These are phyloP conservation scores for Rousettus leschenaultii DNA, from an alignment of 2,113 vertebrate species.

Conservation along the genomic window DNA sequence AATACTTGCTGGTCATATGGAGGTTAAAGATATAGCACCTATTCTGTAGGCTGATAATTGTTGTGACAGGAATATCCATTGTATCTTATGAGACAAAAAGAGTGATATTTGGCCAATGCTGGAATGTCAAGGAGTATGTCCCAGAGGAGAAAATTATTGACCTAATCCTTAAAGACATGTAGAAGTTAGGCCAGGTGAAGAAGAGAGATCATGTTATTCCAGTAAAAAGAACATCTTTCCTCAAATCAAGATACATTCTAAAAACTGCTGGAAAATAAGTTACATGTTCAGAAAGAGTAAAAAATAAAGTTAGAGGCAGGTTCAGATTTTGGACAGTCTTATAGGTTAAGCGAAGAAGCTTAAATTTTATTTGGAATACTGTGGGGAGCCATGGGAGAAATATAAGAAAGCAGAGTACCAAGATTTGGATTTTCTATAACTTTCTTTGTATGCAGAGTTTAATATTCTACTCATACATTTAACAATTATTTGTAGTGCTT, in stretches of 20 bases:
- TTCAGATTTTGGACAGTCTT: neutral
- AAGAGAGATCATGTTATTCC: neutral
- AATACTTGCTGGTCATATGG: neutral
- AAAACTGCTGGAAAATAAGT: neutral
- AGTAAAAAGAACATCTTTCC: neutral
- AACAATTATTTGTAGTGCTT: neutral
- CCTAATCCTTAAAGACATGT: neutral
- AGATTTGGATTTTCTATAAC: neutral
- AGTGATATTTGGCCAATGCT: neutral
- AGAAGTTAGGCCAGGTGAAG: neutral
- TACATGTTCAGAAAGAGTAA: neutral
- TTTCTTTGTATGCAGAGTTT: neutral
- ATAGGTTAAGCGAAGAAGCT: neutral
- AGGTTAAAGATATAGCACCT: neutral
- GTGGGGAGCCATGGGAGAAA: neutral
- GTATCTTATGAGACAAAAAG: neutral
- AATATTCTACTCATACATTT: neutral
- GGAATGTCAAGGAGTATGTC: neutral
- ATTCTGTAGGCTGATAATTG: neutral
- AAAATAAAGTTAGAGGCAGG: neutral
- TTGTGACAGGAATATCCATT: neutral
- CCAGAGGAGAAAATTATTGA: neutral
- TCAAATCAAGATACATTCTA: neutral
- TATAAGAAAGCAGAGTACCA: neutral
- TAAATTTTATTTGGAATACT: neutral